Conservation (phyloP, 2,113 vertebrate species). For the Eurypyga helias region DNA sequence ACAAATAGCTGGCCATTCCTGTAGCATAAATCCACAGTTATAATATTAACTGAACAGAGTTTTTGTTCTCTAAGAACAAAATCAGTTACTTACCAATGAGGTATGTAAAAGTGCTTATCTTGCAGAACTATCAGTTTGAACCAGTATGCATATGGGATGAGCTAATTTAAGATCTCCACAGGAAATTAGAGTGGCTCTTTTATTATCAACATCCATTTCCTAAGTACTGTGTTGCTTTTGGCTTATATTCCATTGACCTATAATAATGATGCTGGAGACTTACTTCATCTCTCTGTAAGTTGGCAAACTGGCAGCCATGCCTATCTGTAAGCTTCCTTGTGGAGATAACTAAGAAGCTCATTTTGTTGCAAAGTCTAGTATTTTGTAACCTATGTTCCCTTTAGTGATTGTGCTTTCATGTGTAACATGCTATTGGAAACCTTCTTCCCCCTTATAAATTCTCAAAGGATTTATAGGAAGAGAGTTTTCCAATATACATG, state of each 20-base stretch:
- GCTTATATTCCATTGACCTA: constrained; percentile 49
- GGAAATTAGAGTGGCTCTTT: constrained; percentile 58
- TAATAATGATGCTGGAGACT: constrained; percentile 17
- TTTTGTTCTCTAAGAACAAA: constrained; percentile 30
- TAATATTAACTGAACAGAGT: neutral
- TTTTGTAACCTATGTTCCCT: neutral
- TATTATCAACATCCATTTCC: constrained; percentile 48
- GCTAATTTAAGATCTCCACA: constrained; percentile 66
- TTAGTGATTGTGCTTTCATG: neutral
- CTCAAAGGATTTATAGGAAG: neutral
- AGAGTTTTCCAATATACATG: neutral
- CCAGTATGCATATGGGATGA: constrained; percentile 44
- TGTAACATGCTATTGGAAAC: neutral
- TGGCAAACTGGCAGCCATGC: constrained; percentile 4
- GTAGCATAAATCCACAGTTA: neutral
- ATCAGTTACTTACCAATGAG: neutral
- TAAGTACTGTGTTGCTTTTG: constrained; percentile 46
- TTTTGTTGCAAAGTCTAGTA: neutral
- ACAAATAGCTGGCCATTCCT: neutral
- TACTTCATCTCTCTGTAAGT: neutral
- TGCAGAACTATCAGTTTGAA: constrained; percentile 53
- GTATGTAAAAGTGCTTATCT: constrained; percentile 45
- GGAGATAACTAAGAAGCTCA: neutral
- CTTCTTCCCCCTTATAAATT: neutral
- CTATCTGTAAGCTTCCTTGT: neutral